Conservation (phyloP, 2,888 invertebrate species). For the Platycheirus albimanus region DNA sequence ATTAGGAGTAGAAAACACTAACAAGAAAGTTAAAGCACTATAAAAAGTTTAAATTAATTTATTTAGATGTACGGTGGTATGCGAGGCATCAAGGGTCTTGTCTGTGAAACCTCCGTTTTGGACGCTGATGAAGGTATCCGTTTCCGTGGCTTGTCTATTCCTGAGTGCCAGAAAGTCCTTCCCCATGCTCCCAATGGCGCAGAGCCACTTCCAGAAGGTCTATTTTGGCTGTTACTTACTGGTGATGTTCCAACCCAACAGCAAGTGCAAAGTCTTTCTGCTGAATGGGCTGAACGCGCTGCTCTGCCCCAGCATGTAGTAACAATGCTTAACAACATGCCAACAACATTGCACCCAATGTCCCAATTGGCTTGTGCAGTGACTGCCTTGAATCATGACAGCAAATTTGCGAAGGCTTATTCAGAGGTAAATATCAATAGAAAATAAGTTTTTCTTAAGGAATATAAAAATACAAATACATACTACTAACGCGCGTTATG, state of each 20-base stretch:
- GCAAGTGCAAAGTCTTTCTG: conserved; percentile 88
- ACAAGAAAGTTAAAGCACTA: too few relatives aligned
- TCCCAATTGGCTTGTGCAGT: conserved; percentile 92
- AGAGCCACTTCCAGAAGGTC: conserved; percentile 95
- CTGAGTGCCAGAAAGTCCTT: conserved; percentile 93
- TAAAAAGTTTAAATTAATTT: too few relatives aligned
- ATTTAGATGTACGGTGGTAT: conserved; percentile 92
- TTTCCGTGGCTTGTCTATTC: conserved; percentile 95
- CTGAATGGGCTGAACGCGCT: conserved; percentile 90
- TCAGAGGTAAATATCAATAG: conserved; percentile 77
- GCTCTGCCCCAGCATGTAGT: conserved; percentile 91
- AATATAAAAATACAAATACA: too few relatives aligned
- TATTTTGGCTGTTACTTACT: conserved; percentile 96
- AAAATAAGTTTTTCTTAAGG: not conserved
- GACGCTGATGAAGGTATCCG: conserved; percentile 97
- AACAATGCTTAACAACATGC: conserved; percentile 92
- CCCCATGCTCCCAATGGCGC: conserved; percentile 91
- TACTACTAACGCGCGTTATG: too few relatives aligned
- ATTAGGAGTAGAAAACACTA: too few relatives aligned
- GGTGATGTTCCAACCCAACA: conserved; percentile 93
- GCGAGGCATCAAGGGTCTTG: conserved; percentile 95
- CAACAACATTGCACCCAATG: conserved; percentile 92
- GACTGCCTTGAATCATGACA: conserved; percentile 92
- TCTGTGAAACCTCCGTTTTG: conserved; percentile 96
- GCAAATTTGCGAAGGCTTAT: conserved; percentile 92